Evolutionary conservation across 2,797 vertebrate genomes (phyloP).

Genomic region (Rhynchonycteris naso): DNA sequence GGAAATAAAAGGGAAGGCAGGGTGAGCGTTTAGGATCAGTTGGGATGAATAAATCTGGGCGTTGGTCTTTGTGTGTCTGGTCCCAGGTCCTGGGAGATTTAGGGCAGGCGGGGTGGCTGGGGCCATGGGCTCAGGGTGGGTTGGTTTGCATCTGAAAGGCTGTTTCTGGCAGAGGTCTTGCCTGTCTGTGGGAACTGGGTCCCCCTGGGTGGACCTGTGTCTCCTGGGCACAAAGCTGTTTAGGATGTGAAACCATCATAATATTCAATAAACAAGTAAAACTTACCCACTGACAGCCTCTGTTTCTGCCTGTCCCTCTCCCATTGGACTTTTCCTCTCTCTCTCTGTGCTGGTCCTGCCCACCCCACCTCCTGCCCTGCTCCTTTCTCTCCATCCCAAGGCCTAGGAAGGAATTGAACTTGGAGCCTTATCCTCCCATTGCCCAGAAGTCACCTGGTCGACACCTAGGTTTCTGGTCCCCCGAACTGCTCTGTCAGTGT

Average conservation of each 20-base stretch:
- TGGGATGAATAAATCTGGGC: too few relatives aligned
- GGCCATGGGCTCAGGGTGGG: neutral
- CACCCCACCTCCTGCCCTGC: fast-evolving
- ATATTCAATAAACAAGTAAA: neutral
- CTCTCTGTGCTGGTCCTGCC: neutral
- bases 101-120: neutral
- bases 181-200: neutral
- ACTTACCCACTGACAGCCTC: neutral
- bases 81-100: neutral
- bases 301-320: neutral
- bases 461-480: neutral
- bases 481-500: neutral
- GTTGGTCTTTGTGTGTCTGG: neutral
- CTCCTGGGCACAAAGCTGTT: neutral
- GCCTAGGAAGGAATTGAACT: neutral
- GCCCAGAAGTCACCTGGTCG: neutral
- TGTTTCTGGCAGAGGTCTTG: neutral
- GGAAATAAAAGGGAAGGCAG: neutral
- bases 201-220: neutral
- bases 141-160: neutral
- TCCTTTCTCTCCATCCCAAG: neutral
- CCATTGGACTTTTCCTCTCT: neutral
- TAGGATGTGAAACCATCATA: neutral
- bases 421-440: neutral
- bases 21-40: neutral